Base-by-base conservation (phyloP, 2,113 vertebrate genomes). In the Poicephalus meyeri region DNA sequence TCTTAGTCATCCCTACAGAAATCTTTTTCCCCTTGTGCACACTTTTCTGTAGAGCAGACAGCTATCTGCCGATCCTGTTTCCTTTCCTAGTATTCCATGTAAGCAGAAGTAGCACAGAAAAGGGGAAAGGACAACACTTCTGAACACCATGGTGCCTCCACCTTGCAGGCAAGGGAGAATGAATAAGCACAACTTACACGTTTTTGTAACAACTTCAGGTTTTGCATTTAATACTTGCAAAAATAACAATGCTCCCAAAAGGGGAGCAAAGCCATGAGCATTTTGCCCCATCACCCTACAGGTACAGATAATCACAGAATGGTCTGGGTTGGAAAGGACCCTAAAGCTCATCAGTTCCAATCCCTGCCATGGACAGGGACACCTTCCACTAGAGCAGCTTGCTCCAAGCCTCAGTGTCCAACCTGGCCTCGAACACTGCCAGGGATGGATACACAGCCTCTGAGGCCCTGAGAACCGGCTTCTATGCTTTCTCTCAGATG, bases 251-350 rank as follows among this genome's bases (percentile, higher is more conserved):
- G 6, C 10, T 53, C 37, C 74, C 31, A 9, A 23, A 78, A 70
- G 10, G 17, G 41, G 25, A 69, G 11, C 5, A 47, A 50, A 68
- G 46, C 21, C 31, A 16, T 0, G 4, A 60, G 6, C 0, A 0
- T 80, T 72, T 88, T 58, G 25, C 24, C 21, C 41, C 39, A 21
- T 52, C 35, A 58, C 20, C 24, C 56, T 15, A 25, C 41, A 37
- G 29, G n/a, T 24, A 65, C 4, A 64, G 37, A 35, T 9, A n/a
- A 58, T n/a, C 33, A 6, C 33, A n/a, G 55, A 21, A 6, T 7
- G 33, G 55, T n/a, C 21, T n/a, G 33, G 56, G 56, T 23, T n/a
- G 56, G 33, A 23, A n/a, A 9, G 55, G 20, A 58, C 13, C 33
- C 7, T 58, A n/a, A 56, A n/a, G 55, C 55, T 23, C 33, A n/a